Evolutionary conservation across 2,797 vertebrate species (phyloP).

Genomic region (Poeciliopsis turneri): DNA sequence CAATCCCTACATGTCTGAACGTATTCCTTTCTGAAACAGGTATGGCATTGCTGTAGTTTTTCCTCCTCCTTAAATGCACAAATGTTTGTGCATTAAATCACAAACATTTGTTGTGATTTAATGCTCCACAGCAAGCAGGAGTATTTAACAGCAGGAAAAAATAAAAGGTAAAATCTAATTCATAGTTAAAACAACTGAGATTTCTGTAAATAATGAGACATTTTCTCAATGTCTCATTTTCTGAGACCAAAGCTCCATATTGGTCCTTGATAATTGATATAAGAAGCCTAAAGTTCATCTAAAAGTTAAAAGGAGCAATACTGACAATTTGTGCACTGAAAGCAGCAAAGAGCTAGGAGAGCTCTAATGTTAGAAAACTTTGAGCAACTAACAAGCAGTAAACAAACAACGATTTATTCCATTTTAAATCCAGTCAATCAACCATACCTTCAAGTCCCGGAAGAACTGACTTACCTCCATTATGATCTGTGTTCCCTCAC

Average conservation of each 20-base stretch:
- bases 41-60: slow-evolving; percentile 33
- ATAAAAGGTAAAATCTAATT: slow-evolving; percentile 14
- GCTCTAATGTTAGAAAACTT: slow-evolving; percentile 26
- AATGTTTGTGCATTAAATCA: too few species aligned
- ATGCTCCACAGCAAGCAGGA: slow-evolving; percentile 11
- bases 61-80: neutral
- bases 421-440: slow-evolving; percentile 51
- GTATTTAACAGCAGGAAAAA: slow-evolving; percentile 6
- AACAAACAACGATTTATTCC: slow-evolving; percentile 32
- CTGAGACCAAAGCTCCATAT: neutral
- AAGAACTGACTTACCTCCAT: slow-evolving; percentile 72
- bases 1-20: slow-evolving; percentile 53
- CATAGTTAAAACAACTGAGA: slow-evolving; percentile 24
- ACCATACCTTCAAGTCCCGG: slow-evolving; percentile 28
- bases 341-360: slow-evolving; percentile 24
- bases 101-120: slow-evolving; percentile 13
- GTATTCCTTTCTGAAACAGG: slow-evolving; percentile 31
- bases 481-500: slow-evolving; percentile 34
- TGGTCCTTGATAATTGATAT: neutral
- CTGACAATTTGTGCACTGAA: neutral
- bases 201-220: neutral
- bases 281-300: neutral
- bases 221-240: neutral
- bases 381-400: slow-evolving; percentile 20
- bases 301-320: neutral